Base-by-base conservation (phyloP, 2,113 vertebrate genomes). In the Lophochroa leadbeateri region DNA sequence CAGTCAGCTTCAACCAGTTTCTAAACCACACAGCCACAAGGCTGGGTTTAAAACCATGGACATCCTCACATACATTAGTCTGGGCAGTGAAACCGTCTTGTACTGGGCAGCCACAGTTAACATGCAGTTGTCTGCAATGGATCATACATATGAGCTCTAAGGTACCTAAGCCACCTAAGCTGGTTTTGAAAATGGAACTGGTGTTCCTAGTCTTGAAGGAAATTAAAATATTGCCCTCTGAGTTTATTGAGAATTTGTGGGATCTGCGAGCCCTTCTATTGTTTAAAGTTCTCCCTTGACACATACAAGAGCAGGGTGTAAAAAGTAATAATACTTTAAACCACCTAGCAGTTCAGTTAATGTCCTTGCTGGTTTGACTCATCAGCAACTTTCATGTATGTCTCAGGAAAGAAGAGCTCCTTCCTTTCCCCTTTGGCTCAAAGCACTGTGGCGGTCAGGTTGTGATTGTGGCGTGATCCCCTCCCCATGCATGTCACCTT, bases 11-110 rank as follows among this genome's bases (percentile, higher is more conserved):
- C 41, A 58, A 33, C 10, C 28, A 37, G 13, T 25, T 77, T 49
- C 58, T 61, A 44, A 81, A 20, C 8, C 21, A 13, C 14, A 41
- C 15, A 47, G 44, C 27, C 76, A 52, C n/a, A 60, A 69, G n/a
- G 13, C 49, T 74, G 35, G 41, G 7, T 65, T 85, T 57, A 35
- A 69, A 82, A 65, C 18, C 17, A 41, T 23, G 31, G 49, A 28
- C 2, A 3, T 19, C 17, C 16, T 88, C 11, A 11, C 2, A 2
- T 3, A 17, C 2, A 1, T n/a, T 11, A 46, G 11, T 28, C 20
- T 53, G 17, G 57, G 27, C 43, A 88, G 70, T 0, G 1, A 50
- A 68, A 64, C 4, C 11, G 29, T 25, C 29, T 31, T 49, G 31
- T n/a, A 71, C 27, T 28, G 28, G 18, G 8, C 43, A 64, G 39